Base-by-base conservation (phyloP, 2,113 vertebrate genomes). In the Riparia riparia region DNA sequence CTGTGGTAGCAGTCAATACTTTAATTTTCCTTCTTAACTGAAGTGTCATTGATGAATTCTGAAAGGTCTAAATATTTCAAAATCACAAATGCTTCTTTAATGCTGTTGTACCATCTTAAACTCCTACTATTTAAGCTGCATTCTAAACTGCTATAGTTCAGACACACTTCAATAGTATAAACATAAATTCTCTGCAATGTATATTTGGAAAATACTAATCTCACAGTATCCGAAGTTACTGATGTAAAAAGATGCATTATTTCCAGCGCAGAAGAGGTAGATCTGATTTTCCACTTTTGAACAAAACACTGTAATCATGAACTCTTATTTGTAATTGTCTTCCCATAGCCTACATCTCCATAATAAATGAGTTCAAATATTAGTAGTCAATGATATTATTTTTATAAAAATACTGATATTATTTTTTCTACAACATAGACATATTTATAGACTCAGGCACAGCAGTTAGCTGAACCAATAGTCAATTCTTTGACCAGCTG, bases 21-120 rank as follows among this genome's bases (percentile, higher is more conserved):
- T 84, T 72, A 69, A 89, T 94, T 96, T 90, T 88, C 50, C 78
- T 28, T 54, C 47, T 91, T 93, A 91, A 87, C 50, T 77, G 58
- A 66, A 60, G 34, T 73, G 74, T 82, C 82, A 89, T 70, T 77
- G 78, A 82, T 90, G 78, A 93, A 86, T 91, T 82, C 74, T 66
- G 74, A 80, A 82, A 63, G 34, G 51, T 85, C 54, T 69, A 79
- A 77, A 57, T 64, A 60, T 87, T 87, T 79, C 74, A 20, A 93
- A 91, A 49, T 34, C 6, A 93, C 64, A 93, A 95, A 93, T 58
- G 45, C 45, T 88, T 70, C 58, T 88, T 50, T 71, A 78, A 74
- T 44, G 47, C 42, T 88, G 21, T 90, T 85, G 18, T 47, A 58
- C 18, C 26, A 18, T 53, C 86, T 54, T 88, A 63, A 87, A 73